These are phyloP conservation scores for Anarrhichthys ocellatus DNA, from an alignment of 2,113 vertebrate species.

Conservation along the genomic window DNA sequence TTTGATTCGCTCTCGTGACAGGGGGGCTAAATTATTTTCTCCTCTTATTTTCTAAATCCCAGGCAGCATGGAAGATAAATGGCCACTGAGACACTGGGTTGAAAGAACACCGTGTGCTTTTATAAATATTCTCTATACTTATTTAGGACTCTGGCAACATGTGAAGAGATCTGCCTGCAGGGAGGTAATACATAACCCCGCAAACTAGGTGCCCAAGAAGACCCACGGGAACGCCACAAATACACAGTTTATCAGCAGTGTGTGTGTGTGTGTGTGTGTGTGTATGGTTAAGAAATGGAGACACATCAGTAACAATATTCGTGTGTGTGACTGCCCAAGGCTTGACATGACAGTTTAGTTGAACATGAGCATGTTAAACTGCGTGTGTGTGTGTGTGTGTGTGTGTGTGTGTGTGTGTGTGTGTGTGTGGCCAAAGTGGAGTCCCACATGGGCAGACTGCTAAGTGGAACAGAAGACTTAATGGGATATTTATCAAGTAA, in stretches of 20 bases:
- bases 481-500: constrained; percentile 79
- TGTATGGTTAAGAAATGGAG: not conserved
- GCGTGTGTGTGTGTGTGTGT: constrained; percentile 2
- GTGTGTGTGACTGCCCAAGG: not conserved
- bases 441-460: constrained; percentile 64
- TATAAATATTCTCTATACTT: constrained; percentile 45
- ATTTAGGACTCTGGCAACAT: constrained; percentile 47
- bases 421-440: constrained; percentile 37
- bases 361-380: constrained; percentile 35
- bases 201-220: constrained; percentile 56
- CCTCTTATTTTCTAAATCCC: constrained; percentile 38
- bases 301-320: not conserved
- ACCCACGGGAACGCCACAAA: constrained; percentile 34
- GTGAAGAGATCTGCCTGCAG: constrained; percentile 57
- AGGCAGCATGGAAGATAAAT: constrained; percentile 60
- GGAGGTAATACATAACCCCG: constrained; percentile 62
- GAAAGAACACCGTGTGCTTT: constrained; percentile 1
- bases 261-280: constrained; percentile 34
- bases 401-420: constrained; percentile 9
- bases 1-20: constrained; percentile 53
- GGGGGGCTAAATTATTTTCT: constrained; percentile 62
- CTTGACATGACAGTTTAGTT: constrained; percentile 21
- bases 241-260: constrained; percentile 34
- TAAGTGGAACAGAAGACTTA: constrained; percentile 72
- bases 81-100: constrained; percentile 42